These are phyloP conservation scores for Pseudopleuronectes americanus DNA, from an alignment of 2,797 vertebrate species.

Conservation along the genomic window DNA sequence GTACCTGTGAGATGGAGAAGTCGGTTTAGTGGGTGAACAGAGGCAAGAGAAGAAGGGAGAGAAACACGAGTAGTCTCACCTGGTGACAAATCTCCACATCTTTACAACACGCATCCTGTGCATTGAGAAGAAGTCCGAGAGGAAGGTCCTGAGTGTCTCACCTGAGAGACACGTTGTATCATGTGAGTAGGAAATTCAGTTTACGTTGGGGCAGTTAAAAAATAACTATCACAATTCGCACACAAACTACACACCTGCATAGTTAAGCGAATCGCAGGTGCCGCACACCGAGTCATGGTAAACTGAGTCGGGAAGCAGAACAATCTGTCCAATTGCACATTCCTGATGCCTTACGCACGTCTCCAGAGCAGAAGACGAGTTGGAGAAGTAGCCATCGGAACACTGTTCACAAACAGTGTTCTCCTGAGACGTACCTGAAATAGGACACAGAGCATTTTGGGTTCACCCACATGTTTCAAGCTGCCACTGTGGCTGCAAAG, in stretches of 20 bases:
- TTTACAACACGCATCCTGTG: slow-evolving; percentile 42
- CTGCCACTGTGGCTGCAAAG: neutral
- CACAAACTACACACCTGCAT: slow-evolving; percentile 52
- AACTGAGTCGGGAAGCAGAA: slow-evolving; percentile 50
- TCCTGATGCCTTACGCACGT: slow-evolving; percentile 68
- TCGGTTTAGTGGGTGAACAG: neutral
- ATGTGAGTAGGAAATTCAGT: neutral
- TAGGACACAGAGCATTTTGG: neutral
- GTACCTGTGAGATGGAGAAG: slow-evolving; percentile 28
- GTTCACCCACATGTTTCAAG: neutral
- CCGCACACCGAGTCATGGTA: slow-evolving; percentile 71
- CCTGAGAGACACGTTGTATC: slow-evolving; percentile 25
- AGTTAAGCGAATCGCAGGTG: slow-evolving; percentile 64
- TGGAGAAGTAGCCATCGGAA: slow-evolving; percentile 70
- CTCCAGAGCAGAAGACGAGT: slow-evolving; percentile 51
- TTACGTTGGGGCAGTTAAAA: neutral
- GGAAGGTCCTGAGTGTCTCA: slow-evolving; percentile 40
- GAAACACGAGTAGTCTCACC: slow-evolving; percentile 34
- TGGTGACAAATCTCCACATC: slow-evolving; percentile 55
- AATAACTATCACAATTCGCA: neutral
- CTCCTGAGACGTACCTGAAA: slow-evolving; percentile 65
- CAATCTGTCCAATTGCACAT: slow-evolving; percentile 46
- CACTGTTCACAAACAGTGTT: slow-evolving; percentile 79
- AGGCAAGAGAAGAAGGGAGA: no score
- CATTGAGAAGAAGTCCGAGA: slow-evolving; percentile 51